Conservation (phyloP, 2,797 vertebrate genomes). For the Macrochelys suwanniensis region DNA sequence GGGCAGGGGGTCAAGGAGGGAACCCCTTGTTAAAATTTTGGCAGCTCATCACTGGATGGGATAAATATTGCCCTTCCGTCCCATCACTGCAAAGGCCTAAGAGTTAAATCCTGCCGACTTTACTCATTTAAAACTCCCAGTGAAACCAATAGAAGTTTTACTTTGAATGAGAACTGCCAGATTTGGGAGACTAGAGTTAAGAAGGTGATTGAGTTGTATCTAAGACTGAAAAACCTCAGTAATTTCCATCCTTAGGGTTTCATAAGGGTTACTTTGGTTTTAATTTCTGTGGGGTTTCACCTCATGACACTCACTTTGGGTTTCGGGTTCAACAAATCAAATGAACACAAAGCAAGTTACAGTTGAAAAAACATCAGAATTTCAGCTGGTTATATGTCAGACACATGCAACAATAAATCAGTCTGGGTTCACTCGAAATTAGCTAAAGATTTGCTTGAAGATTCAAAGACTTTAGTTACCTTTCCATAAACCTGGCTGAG, state of each 20-base stretch:
- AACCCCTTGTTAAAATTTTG: too few relatives aligned
- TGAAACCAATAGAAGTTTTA: background rate
- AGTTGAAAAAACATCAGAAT: conserved; percentile 22
- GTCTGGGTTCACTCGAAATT: conserved; percentile 47
- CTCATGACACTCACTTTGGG: background rate
- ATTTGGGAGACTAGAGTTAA: background rate
- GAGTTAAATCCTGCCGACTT: background rate
- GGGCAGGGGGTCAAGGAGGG: too few relatives aligned
- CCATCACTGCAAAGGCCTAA: background rate
- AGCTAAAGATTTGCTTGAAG: conserved; percentile 36
- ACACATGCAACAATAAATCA: conserved; percentile 33
- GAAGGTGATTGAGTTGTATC: background rate
- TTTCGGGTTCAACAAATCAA: conserved; percentile 5
- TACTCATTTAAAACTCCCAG: background rate
- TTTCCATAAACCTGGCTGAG: conserved; percentile 45
- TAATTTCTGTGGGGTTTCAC: background rate
- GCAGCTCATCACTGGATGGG: background rate
- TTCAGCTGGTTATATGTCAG: background rate
- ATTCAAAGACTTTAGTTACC: conserved; percentile 30
- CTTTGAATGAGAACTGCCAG: accelerated
- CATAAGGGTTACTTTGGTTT: conserved; percentile 21
- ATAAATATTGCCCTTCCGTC: background rate
- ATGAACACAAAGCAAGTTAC: background rate
- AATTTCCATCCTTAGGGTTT: conserved; percentile 6
- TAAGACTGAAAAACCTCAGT: conserved; percentile 12